Conservation (phyloP, 2,113 vertebrate species). For the Pseudopipra pipra region DNA sequence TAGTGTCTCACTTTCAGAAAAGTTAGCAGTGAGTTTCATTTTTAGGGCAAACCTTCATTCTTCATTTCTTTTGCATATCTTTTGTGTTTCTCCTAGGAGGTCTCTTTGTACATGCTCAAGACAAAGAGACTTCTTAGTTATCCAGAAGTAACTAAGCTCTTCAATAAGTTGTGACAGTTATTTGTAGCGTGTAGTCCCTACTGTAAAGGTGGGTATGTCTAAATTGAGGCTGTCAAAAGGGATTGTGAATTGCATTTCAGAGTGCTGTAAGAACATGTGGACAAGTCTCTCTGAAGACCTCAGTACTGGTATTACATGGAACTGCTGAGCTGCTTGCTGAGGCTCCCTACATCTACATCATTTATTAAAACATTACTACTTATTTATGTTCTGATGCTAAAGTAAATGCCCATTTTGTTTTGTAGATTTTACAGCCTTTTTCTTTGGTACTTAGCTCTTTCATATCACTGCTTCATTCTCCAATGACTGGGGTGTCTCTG, state of each 20-base stretch:
- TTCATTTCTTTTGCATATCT: constrained; percentile 12
- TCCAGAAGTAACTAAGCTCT: not conserved
- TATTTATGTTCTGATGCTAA: constrained; percentile 63
- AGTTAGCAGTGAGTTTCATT: not conserved
- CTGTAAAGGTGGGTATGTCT: constrained; percentile 61
- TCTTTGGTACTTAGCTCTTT: constrained; percentile 16
- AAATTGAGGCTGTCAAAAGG: constrained; percentile 66
- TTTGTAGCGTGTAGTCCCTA: constrained; percentile 51
- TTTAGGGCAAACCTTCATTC: constrained; percentile 29
- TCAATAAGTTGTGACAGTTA: constrained; percentile 69
- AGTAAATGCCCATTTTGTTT: constrained; percentile 69
- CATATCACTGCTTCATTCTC: not conserved
- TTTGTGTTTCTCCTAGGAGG: constrained; percentile 1
- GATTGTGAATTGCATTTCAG: constrained; percentile 63
- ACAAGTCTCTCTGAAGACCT: constrained; percentile 62
- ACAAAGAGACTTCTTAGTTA: constrained; percentile 3
- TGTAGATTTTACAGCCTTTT: constrained; percentile 48
- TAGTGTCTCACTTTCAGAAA: not conserved
- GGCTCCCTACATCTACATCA: constrained; percentile 49
- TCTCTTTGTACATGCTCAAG: not conserved
- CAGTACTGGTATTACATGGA: constrained; percentile 29
- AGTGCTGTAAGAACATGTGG: constrained; percentile 44
- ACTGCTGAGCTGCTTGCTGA: constrained; percentile 27
- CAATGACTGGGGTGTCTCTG: not conserved
- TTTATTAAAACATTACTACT: constrained; percentile 68